phyloP scores from a whole-genome alignment of 2,888 invertebrate genomes.

The Elgonia sp. region DNA sequence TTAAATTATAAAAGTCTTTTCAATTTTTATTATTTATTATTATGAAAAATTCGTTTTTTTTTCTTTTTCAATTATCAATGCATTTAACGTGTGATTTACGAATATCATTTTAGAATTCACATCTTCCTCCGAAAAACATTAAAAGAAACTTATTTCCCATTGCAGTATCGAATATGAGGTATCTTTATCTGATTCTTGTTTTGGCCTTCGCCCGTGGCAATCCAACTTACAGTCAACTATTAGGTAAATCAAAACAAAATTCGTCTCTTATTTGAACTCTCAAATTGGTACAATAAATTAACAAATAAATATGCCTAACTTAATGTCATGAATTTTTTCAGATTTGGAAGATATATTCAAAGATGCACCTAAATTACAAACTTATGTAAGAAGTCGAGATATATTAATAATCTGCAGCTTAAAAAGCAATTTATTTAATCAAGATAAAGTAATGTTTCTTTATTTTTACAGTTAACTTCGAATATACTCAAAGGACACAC shows the following conservation, averaged over 20 bases:
- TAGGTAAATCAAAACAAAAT: neutral
- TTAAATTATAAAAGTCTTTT: no score
- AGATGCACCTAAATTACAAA: neutral
- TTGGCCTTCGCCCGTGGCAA: constrained; percentile 18
- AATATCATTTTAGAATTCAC: no score
- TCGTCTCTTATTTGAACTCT: no score
- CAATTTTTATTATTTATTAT: neutral
- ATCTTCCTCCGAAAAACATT: no score
- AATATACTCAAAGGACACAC: constrained; percentile 26
- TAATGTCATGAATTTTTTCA: neutral
- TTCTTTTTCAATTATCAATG: neutral
- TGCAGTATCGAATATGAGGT: constrained; percentile 28
- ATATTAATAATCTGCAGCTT: neutral
- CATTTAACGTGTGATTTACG: no score
- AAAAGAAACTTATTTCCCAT: no score
- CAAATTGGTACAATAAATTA: neutral
- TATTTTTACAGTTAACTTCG: neutral
- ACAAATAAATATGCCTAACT: neutral
- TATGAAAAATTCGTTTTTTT: neutral
- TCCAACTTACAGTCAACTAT: neutral
- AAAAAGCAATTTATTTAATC: neutral
- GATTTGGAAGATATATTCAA: neutral
- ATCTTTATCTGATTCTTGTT: constrained; percentile 45
- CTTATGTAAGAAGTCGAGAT: no score
- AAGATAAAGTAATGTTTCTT: neutral